Evolutionary conservation across 2,113 vertebrate genomes (phyloP), one percentile per base, ranked within the genome.

Genomic region (Trachemys scripta): DNA sequence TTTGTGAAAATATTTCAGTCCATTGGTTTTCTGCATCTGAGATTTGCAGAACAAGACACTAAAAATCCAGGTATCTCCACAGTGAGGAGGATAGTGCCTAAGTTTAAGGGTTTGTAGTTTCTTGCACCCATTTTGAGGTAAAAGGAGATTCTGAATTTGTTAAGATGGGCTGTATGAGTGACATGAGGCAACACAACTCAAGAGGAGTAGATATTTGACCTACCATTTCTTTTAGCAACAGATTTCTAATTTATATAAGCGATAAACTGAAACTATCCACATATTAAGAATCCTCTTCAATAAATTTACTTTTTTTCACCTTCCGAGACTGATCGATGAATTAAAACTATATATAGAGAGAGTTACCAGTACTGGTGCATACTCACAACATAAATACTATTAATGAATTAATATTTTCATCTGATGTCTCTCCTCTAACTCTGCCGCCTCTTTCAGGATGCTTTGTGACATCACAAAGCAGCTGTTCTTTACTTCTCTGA

Each of bases 381-480:
- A 9, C 79, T 85, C 93, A 38, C 50, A 85, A 31, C 51, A 80
- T 12, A 91, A 79, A 62, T 31, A 31, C 29, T 59, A 29, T 62
- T 29, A 62, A 62, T 62, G 57, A 85, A 65, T 72, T 72, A 38
- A 72, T n/a, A n/a, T 13, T 95, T 93, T 69, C 90, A 93, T 38
- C 42, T 27, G 38, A 35, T 2, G 59, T 50, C 80, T 87, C 78
- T 96, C 90, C 45, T 62, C 86, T 95, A 94, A 94, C 81, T 72
- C 80, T 90, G 54, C 8, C 59, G 84, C 88, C 93, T 93, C 97
- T 96, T 96, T 95, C 69, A 89, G 90, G 87, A 92, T 95, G 88
- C 96, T 97, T 97, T 97, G 97, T 97, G 92, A 95, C 91, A 96
- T 95, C 87, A 98, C 96, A 98, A 98, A 97, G 97, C 97, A 96